These are phyloP conservation scores for Drosophila asahinai DNA, from an alignment of 1,140 invertebrate species.

Conservation along the genomic window DNA sequence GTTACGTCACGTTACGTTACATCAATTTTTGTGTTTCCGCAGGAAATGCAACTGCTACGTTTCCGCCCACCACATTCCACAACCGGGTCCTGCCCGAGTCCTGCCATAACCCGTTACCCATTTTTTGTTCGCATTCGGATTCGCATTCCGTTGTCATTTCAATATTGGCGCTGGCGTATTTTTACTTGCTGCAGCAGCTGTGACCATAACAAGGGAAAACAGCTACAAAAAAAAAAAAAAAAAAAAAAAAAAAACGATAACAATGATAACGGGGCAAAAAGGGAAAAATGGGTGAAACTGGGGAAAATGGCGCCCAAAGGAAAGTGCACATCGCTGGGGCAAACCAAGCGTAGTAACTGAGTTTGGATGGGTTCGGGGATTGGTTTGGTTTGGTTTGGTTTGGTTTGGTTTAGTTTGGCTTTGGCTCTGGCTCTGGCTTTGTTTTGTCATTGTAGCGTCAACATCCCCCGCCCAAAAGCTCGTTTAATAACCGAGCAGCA, in stretches of 20 bases:
- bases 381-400: conserved; percentile 39
- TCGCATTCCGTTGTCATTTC: conserved; percentile 77
- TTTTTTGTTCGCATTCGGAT: conserved; percentile 38
- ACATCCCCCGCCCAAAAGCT: conserved; percentile 25
- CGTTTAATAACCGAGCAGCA: conserved; percentile 73
- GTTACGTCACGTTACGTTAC: conserved; percentile 82
- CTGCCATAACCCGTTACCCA: conserved; percentile 39
- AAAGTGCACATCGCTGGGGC: conserved; percentile 45
- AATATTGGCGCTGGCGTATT: conserved; percentile 79
- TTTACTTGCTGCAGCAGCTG: conserved; percentile 79
- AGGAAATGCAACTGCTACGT: conserved; percentile 79
- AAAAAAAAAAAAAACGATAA: conserved; percentile 33
- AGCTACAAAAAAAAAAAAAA: conserved; percentile 36
- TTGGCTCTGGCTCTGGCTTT: conserved; percentile 38
- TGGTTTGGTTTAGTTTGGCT: conserved; percentile 39
- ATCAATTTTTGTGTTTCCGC: conserved; percentile 83
- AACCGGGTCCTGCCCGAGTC: neutral
- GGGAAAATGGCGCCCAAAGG: conserved; percentile 26
- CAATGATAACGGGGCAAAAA: conserved; percentile 59
- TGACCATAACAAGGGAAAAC: conserved; percentile 62
- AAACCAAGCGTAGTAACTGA: conserved; percentile 68
- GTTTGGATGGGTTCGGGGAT: conserved; percentile 53
- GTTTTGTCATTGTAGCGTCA: conserved; percentile 53
- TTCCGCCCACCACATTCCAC: conserved; percentile 26
- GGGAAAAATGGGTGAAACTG: conserved; percentile 18